Base-by-base conservation (phyloP, 1,140 invertebrate species). In the Papilio dardanus region DNA sequence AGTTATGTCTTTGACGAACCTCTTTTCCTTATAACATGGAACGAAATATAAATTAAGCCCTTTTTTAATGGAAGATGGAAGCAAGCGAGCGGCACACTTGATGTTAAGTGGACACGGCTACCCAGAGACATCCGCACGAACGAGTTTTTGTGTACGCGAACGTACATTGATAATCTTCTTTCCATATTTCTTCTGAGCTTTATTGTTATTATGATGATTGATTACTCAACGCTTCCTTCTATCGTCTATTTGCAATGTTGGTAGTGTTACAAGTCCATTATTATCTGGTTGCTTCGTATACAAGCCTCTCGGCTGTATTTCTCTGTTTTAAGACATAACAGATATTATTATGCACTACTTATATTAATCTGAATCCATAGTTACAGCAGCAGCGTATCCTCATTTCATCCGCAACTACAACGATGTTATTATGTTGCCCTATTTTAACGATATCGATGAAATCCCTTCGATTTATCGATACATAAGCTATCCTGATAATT, bases 381-480 rank as follows among this genome's bases (percentile, higher is more conserved):
- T 71, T 46, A 46, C 37, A 71, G 46, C 68, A 71, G 42, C 68
- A 71, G 19, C 37, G 50, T 58, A 33, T 73, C 28, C 71, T n/a
- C 42, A 54, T 71, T 30, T 73, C 16, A 77, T 73, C 73, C 35
- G 40, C 74, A 42, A 69, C 46, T 50, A 33, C 71, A 80, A 74
- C 76, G 77, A 84, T 86, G 81, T n/a, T 87, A 79, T 82, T 87
- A 80, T 86, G 81, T 77, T 83, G 83, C 76, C 83, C 87, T 80
- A 87, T 83, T 73, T 88, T 84, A 81, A 75, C 77, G 77, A 74
- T 71, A 54, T 78, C 77, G 74, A 78, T 80, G 82, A 83, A 85
- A 79, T 83, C 83, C 79, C 46, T 79, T 62, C 75, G 79, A 87
- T 87, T 87, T 88, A 87, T 76, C 74, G 81, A 31, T 81, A 71